Evolutionary conservation across 2,797 vertebrate genomes (phyloP).

Genomic region (Pogonophryne albipinna): DNA sequence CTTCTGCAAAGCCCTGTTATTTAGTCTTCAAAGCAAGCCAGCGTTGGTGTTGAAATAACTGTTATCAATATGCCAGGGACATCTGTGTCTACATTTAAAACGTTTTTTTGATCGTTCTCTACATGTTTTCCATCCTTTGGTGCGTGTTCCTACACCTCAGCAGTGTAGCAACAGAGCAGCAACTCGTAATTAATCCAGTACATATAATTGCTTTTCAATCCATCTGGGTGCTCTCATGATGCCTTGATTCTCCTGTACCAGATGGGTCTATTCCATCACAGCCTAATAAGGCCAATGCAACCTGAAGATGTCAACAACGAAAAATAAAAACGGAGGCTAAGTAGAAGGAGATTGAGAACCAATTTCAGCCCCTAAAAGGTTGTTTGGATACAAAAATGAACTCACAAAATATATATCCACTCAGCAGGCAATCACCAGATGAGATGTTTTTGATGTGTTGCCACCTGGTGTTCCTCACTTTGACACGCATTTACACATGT

Average conservation of each 20-base stretch:
- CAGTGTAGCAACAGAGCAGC: slow-evolving; percentile 42
- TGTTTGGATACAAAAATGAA: slow-evolving; percentile 25
- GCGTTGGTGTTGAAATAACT: slow-evolving; percentile 65
- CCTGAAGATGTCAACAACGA: slow-evolving; percentile 40
- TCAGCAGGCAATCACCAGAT: not conserved
- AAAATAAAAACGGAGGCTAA: slow-evolving; percentile 13
- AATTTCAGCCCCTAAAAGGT: slow-evolving; percentile 8
- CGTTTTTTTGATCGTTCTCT: not conserved
- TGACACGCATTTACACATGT: slow-evolving; percentile 3
- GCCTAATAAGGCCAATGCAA: slow-evolving; percentile 59
- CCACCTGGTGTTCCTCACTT: not conserved
- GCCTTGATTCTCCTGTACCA: slow-evolving; percentile 51
- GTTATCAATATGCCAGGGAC: slow-evolving; percentile 70
- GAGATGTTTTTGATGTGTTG: slow-evolving; percentile 4
- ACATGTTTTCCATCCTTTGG: slow-evolving; percentile 15
- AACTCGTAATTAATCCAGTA: slow-evolving; percentile 73
- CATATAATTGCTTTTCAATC: slow-evolving; percentile 73
- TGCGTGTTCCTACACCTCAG: slow-evolving; percentile 23
- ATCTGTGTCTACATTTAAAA: slow-evolving; percentile 61
- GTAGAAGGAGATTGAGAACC: slow-evolving; percentile 17
- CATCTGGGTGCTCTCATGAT: slow-evolving; percentile 60
- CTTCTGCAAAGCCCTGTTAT: slow-evolving; percentile 61
- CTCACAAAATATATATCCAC: not conserved
- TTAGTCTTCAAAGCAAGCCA: slow-evolving; percentile 67
- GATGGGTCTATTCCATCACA: slow-evolving; percentile 71